phyloP scores from a whole-genome alignment of 2,888 invertebrate species.

The Yponomeuta malinellus region DNA sequence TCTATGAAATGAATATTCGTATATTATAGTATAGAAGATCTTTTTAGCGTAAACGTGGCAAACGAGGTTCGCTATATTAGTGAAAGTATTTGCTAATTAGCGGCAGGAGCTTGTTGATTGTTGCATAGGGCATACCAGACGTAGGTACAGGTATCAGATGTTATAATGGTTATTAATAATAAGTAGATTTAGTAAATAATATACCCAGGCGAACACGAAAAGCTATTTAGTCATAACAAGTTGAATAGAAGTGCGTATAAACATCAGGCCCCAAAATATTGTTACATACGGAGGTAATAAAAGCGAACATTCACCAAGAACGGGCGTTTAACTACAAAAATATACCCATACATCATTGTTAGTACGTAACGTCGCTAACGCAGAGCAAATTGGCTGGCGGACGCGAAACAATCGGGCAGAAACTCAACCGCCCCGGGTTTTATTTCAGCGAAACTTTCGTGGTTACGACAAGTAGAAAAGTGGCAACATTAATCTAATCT shows the following conservation, averaged over 20 bases:
- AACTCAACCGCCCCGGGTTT: constrained; percentile 14
- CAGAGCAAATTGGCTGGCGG: constrained; percentile 13
- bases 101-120: no score
- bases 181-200: no score
- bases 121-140: no score
- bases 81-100: no score
- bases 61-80: no score
- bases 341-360: not conserved
- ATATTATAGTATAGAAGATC: no score
- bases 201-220: no score
- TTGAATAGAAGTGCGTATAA: not conserved
- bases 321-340: not conserved
- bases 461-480: constrained; percentile 67
- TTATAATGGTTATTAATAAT: no score
- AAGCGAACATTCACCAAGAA: constrained; percentile 4
- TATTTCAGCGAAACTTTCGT: constrained; percentile 30
- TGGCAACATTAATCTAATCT: constrained; percentile 72
- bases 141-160: no score
- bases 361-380: not conserved
- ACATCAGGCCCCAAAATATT: not conserved
- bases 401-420: constrained; percentile 15
- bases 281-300: not conserved
- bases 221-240: not conserved
- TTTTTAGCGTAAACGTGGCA: no score
- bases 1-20: no score